phyloP scores from a whole-genome alignment of 2,113 vertebrate genomes.

The Prinia subflava region DNA sequence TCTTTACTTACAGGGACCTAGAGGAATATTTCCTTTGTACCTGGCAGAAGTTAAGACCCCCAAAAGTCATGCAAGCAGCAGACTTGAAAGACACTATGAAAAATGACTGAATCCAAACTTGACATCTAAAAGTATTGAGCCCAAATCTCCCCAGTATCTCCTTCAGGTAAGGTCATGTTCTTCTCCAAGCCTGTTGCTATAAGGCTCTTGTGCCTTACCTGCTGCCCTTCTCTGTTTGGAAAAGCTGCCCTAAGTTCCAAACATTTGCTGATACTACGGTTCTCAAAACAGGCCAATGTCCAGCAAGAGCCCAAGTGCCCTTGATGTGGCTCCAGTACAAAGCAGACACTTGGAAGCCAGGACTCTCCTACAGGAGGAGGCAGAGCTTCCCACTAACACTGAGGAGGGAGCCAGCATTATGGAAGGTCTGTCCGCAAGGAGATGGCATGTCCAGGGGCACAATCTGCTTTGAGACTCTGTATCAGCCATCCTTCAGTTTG shows the following conservation, averaged over 20 bases:
- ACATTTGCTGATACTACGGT: background rate
- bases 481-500: background rate
- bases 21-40: background rate
- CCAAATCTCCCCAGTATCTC: background rate
- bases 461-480: background rate
- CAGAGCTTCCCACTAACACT: background rate
- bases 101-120: background rate
- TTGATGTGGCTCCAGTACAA: background rate
- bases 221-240: background rate
- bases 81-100: background rate
- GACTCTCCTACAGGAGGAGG: background rate
- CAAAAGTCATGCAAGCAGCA: background rate
- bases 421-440: background rate
- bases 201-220: background rate
- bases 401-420: background rate
- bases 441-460: background rate
- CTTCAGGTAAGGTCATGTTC: background rate
- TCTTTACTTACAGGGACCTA: background rate
- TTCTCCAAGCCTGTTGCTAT: background rate
- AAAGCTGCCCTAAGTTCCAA: background rate
- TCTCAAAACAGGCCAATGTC: background rate
- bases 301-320: background rate
- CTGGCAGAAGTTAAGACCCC: background rate
- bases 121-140: background rate
- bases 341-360: background rate